These are phyloP conservation scores for Zosterops lateralis DNA, from an alignment of 2,113 vertebrate genomes.

Conservation along the genomic window DNA sequence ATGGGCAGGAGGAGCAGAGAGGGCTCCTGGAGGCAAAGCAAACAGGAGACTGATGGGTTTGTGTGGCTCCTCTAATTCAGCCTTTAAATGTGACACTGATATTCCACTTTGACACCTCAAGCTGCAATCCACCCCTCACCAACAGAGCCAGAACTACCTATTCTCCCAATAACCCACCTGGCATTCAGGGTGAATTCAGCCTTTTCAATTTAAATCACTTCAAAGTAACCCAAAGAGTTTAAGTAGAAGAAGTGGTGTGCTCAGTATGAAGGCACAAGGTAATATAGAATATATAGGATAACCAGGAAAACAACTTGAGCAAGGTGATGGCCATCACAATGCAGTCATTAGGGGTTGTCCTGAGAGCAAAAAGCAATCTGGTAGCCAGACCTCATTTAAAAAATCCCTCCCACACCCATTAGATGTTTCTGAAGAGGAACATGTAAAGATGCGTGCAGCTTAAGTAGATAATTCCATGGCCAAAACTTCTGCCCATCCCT, in stretches of 20 bases:
- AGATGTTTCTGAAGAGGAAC: not conserved
- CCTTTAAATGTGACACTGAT: too few species aligned
- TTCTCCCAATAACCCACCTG: not conserved
- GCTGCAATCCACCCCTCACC: accelerated
- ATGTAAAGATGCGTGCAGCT: not conserved
- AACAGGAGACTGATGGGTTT: not conserved
- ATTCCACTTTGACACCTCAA: not conserved
- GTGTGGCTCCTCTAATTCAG: not conserved
- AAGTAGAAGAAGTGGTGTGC: not conserved
- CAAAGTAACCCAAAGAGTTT: not conserved
- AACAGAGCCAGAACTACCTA: not conserved
- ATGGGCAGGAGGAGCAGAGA: not conserved
- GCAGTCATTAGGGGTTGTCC: not conserved
- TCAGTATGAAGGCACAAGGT: not conserved
- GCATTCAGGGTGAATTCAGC: not conserved
- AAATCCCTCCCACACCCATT: not conserved
- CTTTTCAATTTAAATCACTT: not conserved
- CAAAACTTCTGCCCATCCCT: not conserved
- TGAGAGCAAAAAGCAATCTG: not conserved
- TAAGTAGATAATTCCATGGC: not conserved
- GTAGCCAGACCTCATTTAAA: not conserved
- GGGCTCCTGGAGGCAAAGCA: not conserved
- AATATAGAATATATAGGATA: too few species aligned
- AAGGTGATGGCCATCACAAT: too few species aligned
- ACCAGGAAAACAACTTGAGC: not conserved